Percentiles rank a stretch among this genome's conserved stretches.
Evolutionary conservation across 2,888 invertebrate genomes (phyloP).

Genomic region (Corythucha ciliata): DNA sequence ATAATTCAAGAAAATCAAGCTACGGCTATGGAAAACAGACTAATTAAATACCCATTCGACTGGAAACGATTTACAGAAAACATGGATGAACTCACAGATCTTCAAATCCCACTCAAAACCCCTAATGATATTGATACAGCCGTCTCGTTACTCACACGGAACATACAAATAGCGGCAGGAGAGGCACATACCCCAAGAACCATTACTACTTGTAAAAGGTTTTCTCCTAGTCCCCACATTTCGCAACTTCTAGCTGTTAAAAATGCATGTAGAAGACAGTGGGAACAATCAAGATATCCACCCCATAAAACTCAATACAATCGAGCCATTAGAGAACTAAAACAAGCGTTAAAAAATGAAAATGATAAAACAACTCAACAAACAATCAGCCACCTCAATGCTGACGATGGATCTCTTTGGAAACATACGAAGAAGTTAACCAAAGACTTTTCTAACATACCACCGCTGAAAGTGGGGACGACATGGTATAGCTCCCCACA

Average conservation of each 20-base stretch:
- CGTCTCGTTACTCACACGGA: background rate
- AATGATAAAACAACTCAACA: background rate
- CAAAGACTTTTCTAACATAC: background rate
- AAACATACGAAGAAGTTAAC: background rate
- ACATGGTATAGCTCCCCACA: background rate
- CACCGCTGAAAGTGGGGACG: background rate
- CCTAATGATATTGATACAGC: conserved; percentile 11
- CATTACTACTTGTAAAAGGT: background rate
- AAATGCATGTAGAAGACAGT: conserved; percentile 2
- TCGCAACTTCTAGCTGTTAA: background rate
- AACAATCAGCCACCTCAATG: background rate
- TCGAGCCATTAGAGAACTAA: conserved; percentile 12
- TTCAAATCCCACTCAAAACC: conserved; percentile 4
- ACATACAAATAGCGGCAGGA: conserved; percentile 8
- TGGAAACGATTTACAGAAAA: background rate
- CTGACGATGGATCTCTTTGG: conserved; percentile 1
- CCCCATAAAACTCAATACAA: conserved; percentile 14
- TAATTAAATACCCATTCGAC: conserved; percentile 9
- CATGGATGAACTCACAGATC: conserved; percentile 1
- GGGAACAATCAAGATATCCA: conserved; percentile 9
- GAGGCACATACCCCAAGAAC: background rate
- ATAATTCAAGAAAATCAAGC: too few relatives aligned
- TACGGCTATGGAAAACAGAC: background rate
- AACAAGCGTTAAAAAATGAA: background rate
- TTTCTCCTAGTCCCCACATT: background rate